Conservation (phyloP, 2,888 invertebrate genomes). For the Xestia rhomboidea region DNA sequence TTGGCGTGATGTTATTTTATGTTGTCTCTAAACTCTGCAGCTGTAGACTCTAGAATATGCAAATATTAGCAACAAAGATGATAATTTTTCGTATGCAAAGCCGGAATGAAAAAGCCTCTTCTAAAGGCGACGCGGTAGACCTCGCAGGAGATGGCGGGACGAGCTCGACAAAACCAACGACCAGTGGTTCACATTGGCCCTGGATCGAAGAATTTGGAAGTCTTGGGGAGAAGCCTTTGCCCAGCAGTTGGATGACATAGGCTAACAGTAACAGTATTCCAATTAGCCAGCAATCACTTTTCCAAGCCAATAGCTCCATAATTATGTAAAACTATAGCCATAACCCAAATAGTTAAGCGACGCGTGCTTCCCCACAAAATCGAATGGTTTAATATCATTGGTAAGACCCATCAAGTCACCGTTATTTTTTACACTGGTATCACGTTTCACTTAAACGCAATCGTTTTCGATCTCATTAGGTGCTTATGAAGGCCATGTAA, state of each 20-base stretch:
- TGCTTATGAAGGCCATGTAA: constrained; percentile 54
- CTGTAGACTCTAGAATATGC: background rate
- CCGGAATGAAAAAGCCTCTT: background rate
- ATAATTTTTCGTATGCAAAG: background rate
- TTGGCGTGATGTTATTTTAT: too few species aligned
- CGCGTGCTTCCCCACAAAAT: constrained; percentile 44
- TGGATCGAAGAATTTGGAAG: too few species aligned
- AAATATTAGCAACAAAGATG: background rate
- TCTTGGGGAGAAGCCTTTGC: too few species aligned
- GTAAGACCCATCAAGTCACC: constrained; percentile 47
- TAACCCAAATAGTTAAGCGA: constrained; percentile 53
- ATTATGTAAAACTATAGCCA: constrained; percentile 16
- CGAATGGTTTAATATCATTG: constrained; percentile 48
- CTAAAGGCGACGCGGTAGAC: too few species aligned
- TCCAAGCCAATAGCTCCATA: constrained; percentile 1
- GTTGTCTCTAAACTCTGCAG: background rate
- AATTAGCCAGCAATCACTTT: background rate
- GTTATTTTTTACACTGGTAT: constrained; percentile 62
- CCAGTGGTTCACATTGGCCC: too few species aligned
- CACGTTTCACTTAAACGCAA: constrained; percentile 64
- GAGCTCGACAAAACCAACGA: too few species aligned
- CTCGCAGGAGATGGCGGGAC: too few species aligned
- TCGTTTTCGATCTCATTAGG: constrained; percentile 69
- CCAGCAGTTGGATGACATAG: too few species aligned
- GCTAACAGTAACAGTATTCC: too few species aligned